These are phyloP conservation scores for Andrena minutula DNA, from an alignment of 2,888 invertebrate genomes.

Conservation along the genomic window DNA sequence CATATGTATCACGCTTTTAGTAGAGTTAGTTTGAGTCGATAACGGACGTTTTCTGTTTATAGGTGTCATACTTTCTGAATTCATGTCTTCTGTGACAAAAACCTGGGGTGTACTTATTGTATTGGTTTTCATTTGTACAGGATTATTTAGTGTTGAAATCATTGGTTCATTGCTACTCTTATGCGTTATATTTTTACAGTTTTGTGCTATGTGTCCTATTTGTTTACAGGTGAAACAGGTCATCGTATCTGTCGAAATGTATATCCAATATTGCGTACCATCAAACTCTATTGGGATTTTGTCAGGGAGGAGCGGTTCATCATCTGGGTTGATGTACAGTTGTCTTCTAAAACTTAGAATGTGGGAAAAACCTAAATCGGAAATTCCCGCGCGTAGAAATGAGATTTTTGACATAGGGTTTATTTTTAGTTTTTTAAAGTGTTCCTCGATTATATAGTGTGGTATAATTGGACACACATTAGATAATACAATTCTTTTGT, in stretches of 20 bases:
- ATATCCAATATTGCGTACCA: background rate
- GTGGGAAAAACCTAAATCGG: background rate
- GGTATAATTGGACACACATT: background rate
- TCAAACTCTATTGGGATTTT: constrained; percentile 1
- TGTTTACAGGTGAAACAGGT: background rate
- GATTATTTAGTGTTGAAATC: background rate
- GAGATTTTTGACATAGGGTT: background rate
- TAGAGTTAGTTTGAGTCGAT: constrained; percentile 1
- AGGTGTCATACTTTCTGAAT: background rate
- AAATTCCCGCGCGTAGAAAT: background rate
- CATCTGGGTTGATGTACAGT: background rate
- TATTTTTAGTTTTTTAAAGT: constrained; percentile 1
- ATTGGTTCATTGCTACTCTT: background rate
- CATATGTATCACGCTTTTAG: background rate
- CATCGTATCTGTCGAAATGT: background rate
- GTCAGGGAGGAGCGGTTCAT: background rate
- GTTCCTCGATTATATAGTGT: background rate
- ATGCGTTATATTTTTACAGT: background rate
- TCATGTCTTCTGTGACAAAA: background rate
- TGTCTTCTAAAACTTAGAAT: background rate
- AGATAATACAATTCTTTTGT: constrained; percentile 1
- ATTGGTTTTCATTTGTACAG: background rate
- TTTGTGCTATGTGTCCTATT: background rate
- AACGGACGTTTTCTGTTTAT: background rate
- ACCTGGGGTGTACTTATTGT: background rate